phyloP scores from a whole-genome alignment of 2,888 invertebrate genomes.

The Erebia epiphron region DNA sequence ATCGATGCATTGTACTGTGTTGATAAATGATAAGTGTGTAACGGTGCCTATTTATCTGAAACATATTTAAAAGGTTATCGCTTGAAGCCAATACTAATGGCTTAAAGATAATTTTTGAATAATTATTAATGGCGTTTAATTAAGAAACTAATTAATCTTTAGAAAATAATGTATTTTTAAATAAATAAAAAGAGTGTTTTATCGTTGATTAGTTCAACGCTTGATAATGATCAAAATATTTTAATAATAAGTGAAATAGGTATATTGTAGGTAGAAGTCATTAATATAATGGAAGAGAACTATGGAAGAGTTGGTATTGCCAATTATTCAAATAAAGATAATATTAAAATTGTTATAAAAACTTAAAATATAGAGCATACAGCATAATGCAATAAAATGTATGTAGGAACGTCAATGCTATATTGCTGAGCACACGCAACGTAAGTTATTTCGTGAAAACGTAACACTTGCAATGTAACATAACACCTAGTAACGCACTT shows the following conservation, averaged over 20 bases:
- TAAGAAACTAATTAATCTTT: background rate
- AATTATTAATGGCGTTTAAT: background rate
- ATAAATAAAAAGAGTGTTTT: no score
- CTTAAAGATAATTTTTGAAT: background rate
- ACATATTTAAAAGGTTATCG: background rate
- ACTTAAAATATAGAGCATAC: background rate
- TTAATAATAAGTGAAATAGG: no score
- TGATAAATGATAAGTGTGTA: conserved; percentile 1
- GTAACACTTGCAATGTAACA: conserved; percentile 21
- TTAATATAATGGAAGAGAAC: no score
- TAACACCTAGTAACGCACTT: background rate
- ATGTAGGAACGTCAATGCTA: background rate
- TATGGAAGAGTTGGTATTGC: no score
- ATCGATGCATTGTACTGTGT: background rate
- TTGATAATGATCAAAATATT: background rate
- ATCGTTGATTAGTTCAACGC: background rate
- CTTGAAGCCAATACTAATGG: background rate
- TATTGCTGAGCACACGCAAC: background rate
- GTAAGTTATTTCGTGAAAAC: conserved; percentile 7
- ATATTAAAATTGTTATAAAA: background rate
- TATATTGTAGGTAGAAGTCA: no score
- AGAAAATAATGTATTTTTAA: no score
- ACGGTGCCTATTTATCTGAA: conserved; percentile 3
- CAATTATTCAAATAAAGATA: no score
- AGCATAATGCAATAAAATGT: background rate